Evolutionary conservation across 2,888 invertebrate genomes (phyloP).

Genomic region (Melikaiella ostensackeni): DNA sequence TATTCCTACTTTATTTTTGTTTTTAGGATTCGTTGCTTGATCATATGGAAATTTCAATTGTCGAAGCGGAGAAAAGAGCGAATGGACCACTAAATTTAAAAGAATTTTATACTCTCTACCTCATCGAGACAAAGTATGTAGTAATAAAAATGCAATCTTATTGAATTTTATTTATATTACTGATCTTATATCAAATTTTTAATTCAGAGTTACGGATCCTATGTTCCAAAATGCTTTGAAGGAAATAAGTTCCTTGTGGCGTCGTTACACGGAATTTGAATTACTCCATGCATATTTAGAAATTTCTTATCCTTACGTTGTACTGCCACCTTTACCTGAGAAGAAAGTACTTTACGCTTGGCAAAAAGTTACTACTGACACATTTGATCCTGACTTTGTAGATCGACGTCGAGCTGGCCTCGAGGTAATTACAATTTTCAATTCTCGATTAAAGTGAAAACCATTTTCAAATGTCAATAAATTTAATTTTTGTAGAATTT

Average conservation of each 20-base stretch:
- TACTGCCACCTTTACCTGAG: slow-evolving; percentile 90
- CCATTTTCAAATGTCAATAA: neutral
- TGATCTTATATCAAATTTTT: slow-evolving; percentile 45
- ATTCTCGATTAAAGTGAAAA: neutral
- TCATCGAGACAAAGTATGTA: slow-evolving; percentile 87
- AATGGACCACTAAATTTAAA: slow-evolving; percentile 86
- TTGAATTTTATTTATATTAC: no score
- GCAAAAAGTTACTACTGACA: slow-evolving; percentile 87
- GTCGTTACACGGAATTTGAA: slow-evolving; percentile 92
- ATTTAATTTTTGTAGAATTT: slow-evolving; percentile 80
- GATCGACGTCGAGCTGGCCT: slow-evolving; percentile 89
- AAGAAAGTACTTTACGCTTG: slow-evolving; percentile 87
- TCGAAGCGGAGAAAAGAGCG: slow-evolving; percentile 87
- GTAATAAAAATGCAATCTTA: no score
- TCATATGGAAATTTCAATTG: slow-evolving; percentile 86
- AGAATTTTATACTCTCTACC: slow-evolving; percentile 88
- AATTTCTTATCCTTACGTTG: slow-evolving; percentile 87
- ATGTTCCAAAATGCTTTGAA: slow-evolving; percentile 81
- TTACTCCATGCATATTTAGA: slow-evolving; percentile 87
- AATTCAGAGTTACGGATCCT: slow-evolving; percentile 82
- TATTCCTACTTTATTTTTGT: slow-evolving; percentile 19
- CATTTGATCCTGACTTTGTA: slow-evolving; percentile 90
- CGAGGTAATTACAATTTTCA: slow-evolving; percentile 79
- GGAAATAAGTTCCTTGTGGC: slow-evolving; percentile 85
- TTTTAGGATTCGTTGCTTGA: slow-evolving; percentile 83